Conservation (phyloP, 2,797 vertebrate species). For the Muscicapa comitata region DNA sequence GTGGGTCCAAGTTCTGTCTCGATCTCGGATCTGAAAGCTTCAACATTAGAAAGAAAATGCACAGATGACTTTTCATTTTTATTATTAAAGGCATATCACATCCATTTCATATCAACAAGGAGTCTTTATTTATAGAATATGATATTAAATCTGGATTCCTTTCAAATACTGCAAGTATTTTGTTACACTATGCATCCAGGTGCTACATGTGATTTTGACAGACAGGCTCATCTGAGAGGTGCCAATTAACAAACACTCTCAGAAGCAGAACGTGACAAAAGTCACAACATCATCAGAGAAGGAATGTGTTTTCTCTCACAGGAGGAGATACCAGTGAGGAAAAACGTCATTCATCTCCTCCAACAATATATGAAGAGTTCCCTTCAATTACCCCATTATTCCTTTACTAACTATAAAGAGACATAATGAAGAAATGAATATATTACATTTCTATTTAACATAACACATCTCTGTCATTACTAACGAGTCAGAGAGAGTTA, state of each 20-base stretch:
- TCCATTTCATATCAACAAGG: conserved; percentile 14
- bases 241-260: conserved; percentile 64
- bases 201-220: conserved; percentile 44
- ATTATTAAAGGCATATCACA: conserved; percentile 29
- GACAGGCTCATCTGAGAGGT: conserved; percentile 40
- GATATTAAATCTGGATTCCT: conserved; percentile 44
- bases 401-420: neutral
- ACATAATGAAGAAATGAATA: neutral
- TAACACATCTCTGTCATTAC: neutral
- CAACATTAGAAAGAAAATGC: neutral
- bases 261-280: conserved; percentile 53
- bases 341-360: conserved; percentile 2
- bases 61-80: conserved; percentile 9
- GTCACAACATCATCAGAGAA: conserved; percentile 51
- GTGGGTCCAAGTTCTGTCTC: neutral
- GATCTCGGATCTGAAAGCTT: neutral
- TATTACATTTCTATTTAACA: neutral
- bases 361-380: neutral
- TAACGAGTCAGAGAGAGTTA: neutral
- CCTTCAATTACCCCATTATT: neutral
- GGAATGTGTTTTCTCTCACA: conserved; percentile 25
- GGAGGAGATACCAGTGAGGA: neutral
- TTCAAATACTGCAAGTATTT: conserved; percentile 46
- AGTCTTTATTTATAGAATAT: conserved; percentile 43
- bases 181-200: conserved; percentile 24